phyloP scores from a whole-genome alignment of 2,888 invertebrate genomes.

The Diplolepis rosae region DNA sequence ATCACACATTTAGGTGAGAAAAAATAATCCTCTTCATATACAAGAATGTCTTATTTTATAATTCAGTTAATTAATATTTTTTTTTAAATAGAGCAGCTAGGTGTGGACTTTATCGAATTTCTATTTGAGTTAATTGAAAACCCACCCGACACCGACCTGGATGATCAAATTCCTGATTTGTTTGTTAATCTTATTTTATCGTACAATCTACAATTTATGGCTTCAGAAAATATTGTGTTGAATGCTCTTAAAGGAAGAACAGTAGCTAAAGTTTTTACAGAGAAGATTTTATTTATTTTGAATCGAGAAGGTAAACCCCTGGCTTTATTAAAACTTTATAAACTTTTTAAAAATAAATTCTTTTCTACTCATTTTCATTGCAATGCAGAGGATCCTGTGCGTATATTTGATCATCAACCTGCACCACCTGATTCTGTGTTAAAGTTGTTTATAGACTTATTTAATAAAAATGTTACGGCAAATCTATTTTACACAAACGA shows the following conservation, averaged over 20 bases:
- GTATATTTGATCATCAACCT: constrained; percentile 88
- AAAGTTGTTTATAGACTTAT: constrained; percentile 91
- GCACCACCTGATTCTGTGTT: constrained; percentile 89
- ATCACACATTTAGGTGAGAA: constrained; percentile 87
- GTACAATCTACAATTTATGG: constrained; percentile 90
- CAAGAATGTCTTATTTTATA: no score
- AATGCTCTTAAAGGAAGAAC: constrained; percentile 81
- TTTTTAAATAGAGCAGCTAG: constrained; percentile 84
- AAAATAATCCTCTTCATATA: constrained; percentile 7
- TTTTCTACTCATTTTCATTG: constrained; percentile 34
- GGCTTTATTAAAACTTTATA: background rate
- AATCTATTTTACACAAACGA: constrained; percentile 96
- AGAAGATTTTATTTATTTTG: constrained; percentile 89
- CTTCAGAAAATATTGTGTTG: constrained; percentile 82
- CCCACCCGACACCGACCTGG: constrained; percentile 86
- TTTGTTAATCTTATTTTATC: constrained; percentile 89
- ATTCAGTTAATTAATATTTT: background rate
- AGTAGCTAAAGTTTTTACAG: constrained; percentile 90
- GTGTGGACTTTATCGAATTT: constrained; percentile 86
- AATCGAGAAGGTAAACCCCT: constrained; percentile 87
- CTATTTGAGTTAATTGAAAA: constrained; percentile 88
- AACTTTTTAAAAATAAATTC: background rate
- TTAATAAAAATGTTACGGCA: constrained; percentile 86
- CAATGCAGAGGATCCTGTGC: constrained; percentile 87
- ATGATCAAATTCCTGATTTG: constrained; percentile 89